Evolutionary conservation across 1,140 invertebrate genomes (phyloP).

Genomic region (Heliothis virescens): DNA sequence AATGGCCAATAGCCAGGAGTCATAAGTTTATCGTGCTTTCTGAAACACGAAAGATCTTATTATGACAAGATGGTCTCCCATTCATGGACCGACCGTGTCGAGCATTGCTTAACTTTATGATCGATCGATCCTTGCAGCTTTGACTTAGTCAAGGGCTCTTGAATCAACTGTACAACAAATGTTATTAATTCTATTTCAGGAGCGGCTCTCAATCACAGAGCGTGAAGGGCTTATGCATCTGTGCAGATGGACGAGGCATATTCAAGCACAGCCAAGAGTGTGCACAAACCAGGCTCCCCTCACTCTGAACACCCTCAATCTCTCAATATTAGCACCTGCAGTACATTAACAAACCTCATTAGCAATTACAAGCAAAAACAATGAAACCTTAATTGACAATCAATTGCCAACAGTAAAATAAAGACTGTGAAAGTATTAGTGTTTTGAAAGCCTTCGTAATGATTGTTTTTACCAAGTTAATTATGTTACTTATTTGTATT

Average conservation of each 20-base stretch:
- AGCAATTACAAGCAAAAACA: conserved; percentile 14
- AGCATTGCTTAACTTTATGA: too few relatives aligned
- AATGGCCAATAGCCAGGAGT: too few relatives aligned
- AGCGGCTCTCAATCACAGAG: conserved; percentile 67
- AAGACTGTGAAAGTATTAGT: conserved; percentile 44
- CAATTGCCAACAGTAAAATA: conserved; percentile 22
- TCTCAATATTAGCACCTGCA: conserved; percentile 71
- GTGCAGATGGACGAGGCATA: conserved; percentile 77
- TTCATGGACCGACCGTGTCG: too few relatives aligned
- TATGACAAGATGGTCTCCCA: not conserved
- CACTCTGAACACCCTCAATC: conserved; percentile 68
- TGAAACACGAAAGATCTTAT: too few relatives aligned
- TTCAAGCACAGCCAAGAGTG: conserved; percentile 76
- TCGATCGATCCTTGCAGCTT: too few relatives aligned
- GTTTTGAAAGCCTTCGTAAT: conserved; percentile 16
- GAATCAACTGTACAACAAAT: not conserved
- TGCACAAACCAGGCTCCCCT: conserved; percentile 65
- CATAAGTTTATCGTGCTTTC: too few relatives aligned
- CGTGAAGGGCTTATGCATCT: conserved; percentile 72
- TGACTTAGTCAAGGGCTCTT: too few relatives aligned
- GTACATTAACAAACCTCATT: conserved; percentile 66
- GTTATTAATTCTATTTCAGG: conserved; percentile 65
- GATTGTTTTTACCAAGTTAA: conserved; percentile 22
- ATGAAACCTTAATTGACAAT: conserved; percentile 33
- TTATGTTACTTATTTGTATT: conserved; percentile 34